Percentiles rank a stretch among this genome's conserved stretches.
Conservation (phyloP, 2,888 invertebrate species). For the Cataglyphis albicans region DNA sequence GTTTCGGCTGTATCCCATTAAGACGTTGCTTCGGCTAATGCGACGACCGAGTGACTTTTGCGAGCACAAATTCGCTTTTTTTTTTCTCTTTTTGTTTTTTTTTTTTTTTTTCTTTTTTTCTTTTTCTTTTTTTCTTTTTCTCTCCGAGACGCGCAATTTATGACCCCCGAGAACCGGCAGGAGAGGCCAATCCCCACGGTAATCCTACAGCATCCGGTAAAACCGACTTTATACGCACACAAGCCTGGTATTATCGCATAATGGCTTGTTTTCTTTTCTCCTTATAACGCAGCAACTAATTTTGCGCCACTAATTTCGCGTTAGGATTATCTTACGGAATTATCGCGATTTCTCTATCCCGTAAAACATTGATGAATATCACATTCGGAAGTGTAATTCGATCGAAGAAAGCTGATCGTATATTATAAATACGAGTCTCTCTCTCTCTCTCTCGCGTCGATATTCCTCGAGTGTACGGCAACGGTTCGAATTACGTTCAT, state of each 20-base stretch:
- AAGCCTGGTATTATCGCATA: not conserved
- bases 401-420: conserved; percentile 45
- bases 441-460: not conserved
- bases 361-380: not conserved
- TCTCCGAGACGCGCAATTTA: conserved; percentile 28
- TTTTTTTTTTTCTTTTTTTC: no score
- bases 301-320: not conserved
- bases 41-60: conserved; percentile 43
- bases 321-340: not conserved
- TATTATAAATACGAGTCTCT: conserved; percentile 6
- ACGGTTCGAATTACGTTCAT: conserved; percentile 1
- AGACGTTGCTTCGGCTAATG: conserved; percentile 65
- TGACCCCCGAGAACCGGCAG: conserved; percentile 12
- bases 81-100: not conserved
- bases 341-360: not conserved
- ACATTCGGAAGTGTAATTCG: conserved; percentile 12
- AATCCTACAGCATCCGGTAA: conserved; percentile 20
- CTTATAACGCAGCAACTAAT: not conserved
- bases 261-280: not conserved
- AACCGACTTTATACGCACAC: not conserved
- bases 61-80: conserved; percentile 19
- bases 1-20: conserved; percentile 67
- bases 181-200: conserved; percentile 32
- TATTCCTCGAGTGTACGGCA: conserved; percentile 23
- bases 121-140: no score